Conservation (phyloP, 2,797 vertebrate genomes). For the Centropyge bicolor region DNA sequence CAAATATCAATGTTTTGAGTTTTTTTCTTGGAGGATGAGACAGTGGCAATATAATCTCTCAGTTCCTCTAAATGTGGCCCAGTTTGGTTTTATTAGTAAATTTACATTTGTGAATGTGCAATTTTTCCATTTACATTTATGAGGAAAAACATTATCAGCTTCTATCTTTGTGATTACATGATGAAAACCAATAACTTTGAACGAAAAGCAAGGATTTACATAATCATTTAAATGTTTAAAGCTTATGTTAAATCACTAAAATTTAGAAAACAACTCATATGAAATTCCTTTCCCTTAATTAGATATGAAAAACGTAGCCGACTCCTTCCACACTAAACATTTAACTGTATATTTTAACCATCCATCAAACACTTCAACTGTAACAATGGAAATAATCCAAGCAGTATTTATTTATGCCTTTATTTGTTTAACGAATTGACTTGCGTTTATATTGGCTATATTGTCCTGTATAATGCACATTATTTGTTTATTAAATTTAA, state of each 20-base stretch:
- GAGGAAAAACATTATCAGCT: not conserved
- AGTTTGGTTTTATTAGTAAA: not conserved
- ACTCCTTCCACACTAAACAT: too few relatives aligned
- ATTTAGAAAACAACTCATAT: not conserved
- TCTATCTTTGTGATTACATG: not conserved
- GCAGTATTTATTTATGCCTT: not conserved
- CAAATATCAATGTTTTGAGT: not conserved
- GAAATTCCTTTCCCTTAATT: too few relatives aligned
- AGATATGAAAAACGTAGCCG: too few relatives aligned
- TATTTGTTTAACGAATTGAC: not conserved
- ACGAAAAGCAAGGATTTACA: not conserved
- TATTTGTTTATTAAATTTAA: not conserved
- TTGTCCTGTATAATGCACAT: not conserved
- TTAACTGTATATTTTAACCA: too few relatives aligned
- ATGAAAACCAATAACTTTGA: not conserved
- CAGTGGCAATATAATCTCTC: not conserved
- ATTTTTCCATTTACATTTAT: not conserved
- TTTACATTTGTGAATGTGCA: not conserved
- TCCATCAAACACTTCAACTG: too few relatives aligned
- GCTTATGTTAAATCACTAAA: not conserved
- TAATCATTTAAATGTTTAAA: too few relatives aligned
- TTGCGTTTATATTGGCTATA: not conserved
- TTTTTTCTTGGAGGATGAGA: not conserved
- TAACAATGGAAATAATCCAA: too few relatives aligned
- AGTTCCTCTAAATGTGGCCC: not conserved